Percentiles rank a stretch among this genome's conserved stretches.
These are phyloP conservation scores for Gymnorhina tibicen DNA, from an alignment of 2,113 vertebrate genomes.

Conservation along the genomic window DNA sequence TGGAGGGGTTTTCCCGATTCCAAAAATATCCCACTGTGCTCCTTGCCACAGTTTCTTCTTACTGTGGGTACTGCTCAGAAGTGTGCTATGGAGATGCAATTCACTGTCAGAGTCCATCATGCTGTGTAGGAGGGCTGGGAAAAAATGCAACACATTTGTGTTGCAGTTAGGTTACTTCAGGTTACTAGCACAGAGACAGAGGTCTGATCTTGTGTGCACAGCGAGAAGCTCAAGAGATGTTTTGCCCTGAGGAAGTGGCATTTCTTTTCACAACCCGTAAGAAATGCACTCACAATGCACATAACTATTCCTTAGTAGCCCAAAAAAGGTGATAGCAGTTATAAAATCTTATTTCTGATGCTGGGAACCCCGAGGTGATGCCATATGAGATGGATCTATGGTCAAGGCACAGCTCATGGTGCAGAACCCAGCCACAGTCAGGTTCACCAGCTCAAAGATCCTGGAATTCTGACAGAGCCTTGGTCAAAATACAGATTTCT, in stretches of 20 bases:
- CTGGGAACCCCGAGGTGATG: background rate
- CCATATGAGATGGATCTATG: background rate
- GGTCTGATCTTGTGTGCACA: background rate
- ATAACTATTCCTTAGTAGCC: background rate
- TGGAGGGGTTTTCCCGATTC: background rate
- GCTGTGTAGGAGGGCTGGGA: background rate
- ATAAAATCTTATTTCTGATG: background rate
- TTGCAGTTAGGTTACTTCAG: background rate
- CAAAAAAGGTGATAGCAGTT: background rate
- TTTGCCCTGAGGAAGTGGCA: background rate
- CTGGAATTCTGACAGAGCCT: background rate
- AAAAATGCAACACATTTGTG: background rate
- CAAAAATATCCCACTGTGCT: background rate
- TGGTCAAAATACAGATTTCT: background rate
- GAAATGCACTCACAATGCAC: background rate
- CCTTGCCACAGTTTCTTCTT: background rate
- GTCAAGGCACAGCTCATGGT: fast-evolving
- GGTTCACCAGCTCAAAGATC: background rate
- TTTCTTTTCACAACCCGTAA: background rate
- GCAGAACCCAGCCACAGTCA: background rate
- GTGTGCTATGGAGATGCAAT: background rate
- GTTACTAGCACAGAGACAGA: background rate
- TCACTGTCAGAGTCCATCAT: background rate
- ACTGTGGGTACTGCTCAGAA: background rate
- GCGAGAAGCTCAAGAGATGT: background rate